phyloP scores from a whole-genome alignment of 92 coral and sea anemone species.

The Porites evermanni region DNA sequence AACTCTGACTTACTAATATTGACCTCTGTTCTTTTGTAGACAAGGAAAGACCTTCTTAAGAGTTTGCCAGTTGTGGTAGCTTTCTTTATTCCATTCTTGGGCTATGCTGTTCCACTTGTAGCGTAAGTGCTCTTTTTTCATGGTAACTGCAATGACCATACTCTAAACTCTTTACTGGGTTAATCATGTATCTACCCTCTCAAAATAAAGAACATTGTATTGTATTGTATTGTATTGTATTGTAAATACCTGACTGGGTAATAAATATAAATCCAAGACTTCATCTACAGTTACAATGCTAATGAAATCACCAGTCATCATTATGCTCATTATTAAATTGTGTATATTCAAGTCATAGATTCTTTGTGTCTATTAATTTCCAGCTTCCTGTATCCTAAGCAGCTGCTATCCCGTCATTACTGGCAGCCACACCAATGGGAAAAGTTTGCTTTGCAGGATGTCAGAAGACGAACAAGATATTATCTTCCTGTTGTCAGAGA shows the following conservation, averaged over 20 bases:
- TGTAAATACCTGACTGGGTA: too few species aligned
- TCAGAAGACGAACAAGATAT: conserved; percentile 65
- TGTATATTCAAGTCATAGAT: not conserved
- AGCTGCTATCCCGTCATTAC: conserved; percentile 89
- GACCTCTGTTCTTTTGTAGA: conserved; percentile 47
- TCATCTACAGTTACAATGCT: too few species aligned
- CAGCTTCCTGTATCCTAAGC: conserved; percentile 91
- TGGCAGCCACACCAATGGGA: conserved; percentile 93
- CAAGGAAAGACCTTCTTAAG: conserved; percentile 84
- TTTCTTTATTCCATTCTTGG: conserved; percentile 92
- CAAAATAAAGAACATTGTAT: too few species aligned
- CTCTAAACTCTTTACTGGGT: too few species aligned
- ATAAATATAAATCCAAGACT: too few species aligned
- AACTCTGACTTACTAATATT: not conserved
- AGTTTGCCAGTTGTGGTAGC: conserved; percentile 86
- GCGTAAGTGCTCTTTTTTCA: conserved; percentile 77
- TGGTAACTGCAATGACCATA: too few species aligned
- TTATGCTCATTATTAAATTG: too few species aligned
- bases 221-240: too few species aligned
- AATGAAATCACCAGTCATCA: too few species aligned
- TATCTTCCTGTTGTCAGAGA: conserved; percentile 80
- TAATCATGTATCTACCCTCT: too few species aligned
- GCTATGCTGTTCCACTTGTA: conserved; percentile 95
- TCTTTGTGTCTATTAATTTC: not conserved
- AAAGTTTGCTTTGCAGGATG: conserved; percentile 73